Evolutionary conservation across 2,888 invertebrate species (phyloP).

Genomic region (Drosophila macrospina): DNA sequence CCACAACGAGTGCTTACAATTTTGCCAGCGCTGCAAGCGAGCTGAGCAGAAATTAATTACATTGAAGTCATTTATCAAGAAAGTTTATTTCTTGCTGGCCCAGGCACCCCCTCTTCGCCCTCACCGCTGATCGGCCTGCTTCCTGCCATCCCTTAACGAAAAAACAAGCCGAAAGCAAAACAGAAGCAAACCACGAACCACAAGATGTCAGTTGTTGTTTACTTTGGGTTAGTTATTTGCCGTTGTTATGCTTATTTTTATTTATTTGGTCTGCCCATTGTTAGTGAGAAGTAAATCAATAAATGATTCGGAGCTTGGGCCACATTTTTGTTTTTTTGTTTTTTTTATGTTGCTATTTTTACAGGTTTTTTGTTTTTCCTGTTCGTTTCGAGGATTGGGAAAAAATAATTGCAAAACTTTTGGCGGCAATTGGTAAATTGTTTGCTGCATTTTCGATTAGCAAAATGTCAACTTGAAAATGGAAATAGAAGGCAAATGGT

Average conservation of each 20-base stretch:
- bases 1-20: conserved; percentile 52
- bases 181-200: conserved; percentile 53
- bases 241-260: conserved; percentile 75
- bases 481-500: conserved; percentile 51
- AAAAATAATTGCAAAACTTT: conserved; percentile 78
- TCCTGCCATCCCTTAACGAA: neutral
- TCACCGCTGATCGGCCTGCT: neutral
- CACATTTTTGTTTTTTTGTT: conserved; percentile 16
- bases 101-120: neutral
- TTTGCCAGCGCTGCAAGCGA: conserved; percentile 70
- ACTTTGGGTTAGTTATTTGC: conserved; percentile 69
- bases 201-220: conserved; percentile 77
- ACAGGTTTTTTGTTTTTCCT: conserved; percentile 2
- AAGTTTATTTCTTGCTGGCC: conserved; percentile 77
- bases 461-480: conserved; percentile 73
- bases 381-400: conserved; percentile 34
- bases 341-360: conserved; percentile 16
- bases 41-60: conserved; percentile 80
- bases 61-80: conserved; percentile 82
- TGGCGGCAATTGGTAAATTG: conserved; percentile 71
- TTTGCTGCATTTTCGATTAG: conserved; percentile 81
- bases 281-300: conserved; percentile 74
- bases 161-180: conserved; percentile 36
- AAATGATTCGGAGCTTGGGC: conserved; percentile 69
- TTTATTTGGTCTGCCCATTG: conserved; percentile 68